phyloP scores from a whole-genome alignment of 2,888 invertebrate species.

The Noctua pronuba region DNA sequence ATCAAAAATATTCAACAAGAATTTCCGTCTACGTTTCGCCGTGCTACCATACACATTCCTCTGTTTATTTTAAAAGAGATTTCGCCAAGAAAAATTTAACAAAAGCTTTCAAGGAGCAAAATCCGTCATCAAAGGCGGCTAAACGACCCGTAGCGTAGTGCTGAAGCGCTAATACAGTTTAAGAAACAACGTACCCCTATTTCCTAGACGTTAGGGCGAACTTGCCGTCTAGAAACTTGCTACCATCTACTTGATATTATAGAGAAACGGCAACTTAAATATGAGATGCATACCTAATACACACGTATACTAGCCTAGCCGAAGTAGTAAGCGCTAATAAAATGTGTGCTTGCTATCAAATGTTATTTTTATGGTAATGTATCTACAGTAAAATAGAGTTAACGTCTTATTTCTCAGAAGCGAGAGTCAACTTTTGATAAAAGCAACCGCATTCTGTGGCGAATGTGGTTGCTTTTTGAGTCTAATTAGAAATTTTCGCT shows the following conservation, averaged over 20 bases:
- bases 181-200: constrained; percentile 76
- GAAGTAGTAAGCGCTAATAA: constrained; percentile 40
- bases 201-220: constrained; percentile 65
- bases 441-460: constrained; percentile 24
- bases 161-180: constrained; percentile 84
- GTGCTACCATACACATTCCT: constrained; percentile 70
- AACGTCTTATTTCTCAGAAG: constrained; percentile 37
- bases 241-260: constrained; percentile 59
- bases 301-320: constrained; percentile 35
- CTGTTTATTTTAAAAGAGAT: constrained; percentile 82
- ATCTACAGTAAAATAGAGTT: constrained; percentile 47
- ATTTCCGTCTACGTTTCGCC: constrained; percentile 71
- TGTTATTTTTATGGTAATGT: constrained; percentile 55
- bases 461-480: constrained; percentile 12
- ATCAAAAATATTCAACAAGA: constrained; percentile 46
- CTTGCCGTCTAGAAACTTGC: constrained; percentile 69
- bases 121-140: constrained; percentile 86
- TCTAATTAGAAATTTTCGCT: constrained; percentile 36
- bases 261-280: constrained; percentile 45
- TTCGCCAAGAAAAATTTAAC: constrained; percentile 81
- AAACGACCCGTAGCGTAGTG: constrained; percentile 81
- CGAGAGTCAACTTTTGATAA: constrained; percentile 41
- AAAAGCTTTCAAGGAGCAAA: constrained; percentile 86
- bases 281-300: constrained; percentile 37
- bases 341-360: constrained; percentile 44